Evolutionary conservation across 1,140 invertebrate species (phyloP).

Genomic region (Lethrus apterus): DNA sequence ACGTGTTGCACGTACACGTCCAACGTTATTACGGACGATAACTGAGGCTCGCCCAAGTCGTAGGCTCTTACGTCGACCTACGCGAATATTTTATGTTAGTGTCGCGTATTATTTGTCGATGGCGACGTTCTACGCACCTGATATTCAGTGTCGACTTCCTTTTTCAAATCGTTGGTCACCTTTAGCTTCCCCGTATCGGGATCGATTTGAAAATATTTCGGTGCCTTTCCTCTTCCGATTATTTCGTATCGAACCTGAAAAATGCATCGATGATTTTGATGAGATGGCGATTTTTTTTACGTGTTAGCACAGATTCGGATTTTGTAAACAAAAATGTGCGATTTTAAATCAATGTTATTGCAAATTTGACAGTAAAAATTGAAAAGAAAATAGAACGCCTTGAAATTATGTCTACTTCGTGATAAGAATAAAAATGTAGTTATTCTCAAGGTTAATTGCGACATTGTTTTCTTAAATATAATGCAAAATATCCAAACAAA

Average conservation of each 20-base stretch:
- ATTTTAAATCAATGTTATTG: no score
- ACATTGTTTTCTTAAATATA: no score
- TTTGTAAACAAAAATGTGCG: no score
- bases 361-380: no score
- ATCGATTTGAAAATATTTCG: constrained; percentile 80
- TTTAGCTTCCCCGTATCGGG: constrained; percentile 69
- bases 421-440: no score
- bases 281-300: no score
- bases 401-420: no score
- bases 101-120: not conserved
- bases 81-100: constrained; percentile 4
- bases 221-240: constrained; percentile 67
- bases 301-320: no score
- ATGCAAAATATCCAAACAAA: no score
- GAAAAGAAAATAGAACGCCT: no score
- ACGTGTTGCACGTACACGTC: constrained; percentile 79
- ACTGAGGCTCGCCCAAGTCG: constrained; percentile 76
- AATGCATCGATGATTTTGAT: not conserved
- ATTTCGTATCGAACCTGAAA: constrained; percentile 64
- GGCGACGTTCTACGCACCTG: constrained; percentile 49
- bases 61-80: constrained; percentile 78
- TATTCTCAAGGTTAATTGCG: no score
- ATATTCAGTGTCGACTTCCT: constrained; percentile 79
- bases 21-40: constrained; percentile 70
- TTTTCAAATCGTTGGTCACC: constrained; percentile 73